Evolutionary conservation across 2,113 vertebrate genomes (phyloP), one percentile per base, ranked within the genome.

Genomic region (Lycaon pictus): DNA sequence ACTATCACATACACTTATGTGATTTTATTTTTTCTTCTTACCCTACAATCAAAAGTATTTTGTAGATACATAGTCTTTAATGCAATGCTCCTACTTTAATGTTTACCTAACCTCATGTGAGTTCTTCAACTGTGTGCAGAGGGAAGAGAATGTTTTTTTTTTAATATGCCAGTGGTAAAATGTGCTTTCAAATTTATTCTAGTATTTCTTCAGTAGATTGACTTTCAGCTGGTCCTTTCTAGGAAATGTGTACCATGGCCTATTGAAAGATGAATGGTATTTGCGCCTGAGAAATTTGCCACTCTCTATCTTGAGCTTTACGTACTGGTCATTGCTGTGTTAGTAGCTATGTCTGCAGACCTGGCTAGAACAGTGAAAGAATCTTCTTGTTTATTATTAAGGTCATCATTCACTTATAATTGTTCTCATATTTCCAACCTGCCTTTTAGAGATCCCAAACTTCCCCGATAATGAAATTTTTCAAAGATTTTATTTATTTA

Each of bases 341-440:
- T 97, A 98, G 89, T 97, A 96, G 88, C 23, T 98, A 81, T 98
- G 96, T 97, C 97, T 96, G 76, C 88, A 96, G 81, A 95, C 96
- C 94, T 91, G 97, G 96, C 51, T 97, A 96, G 80, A 95, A 93
- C 15, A 35, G 27, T 90, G 62, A 90, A 97, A 98, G 96, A 90
- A 35, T 4, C 27, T 90, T 83, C 84, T 71, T 98, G 65, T 97
- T 98, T 98, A 93, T 95, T 15, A 72, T 96, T 79, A 97, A 95
- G 90, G 84, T 35, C 0, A 13, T 97, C 96, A 97, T 69, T 98
- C 85, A 91, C 4, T 89, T 93, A 5, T 96, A 82, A 90, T 82
- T 96, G 35, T 97, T 97, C 96, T 82, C 63, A 4, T 85, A 22
- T 92, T 98, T 83, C 67, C 96, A 81, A 32, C 19, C 0, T 97